A percentile compares a stretch with the other conserved stretches of the same genome.
These are phyloP conservation scores for Osmerus eperlanus DNA, from an alignment of 2,113 vertebrate species.

Conservation along the genomic window DNA sequence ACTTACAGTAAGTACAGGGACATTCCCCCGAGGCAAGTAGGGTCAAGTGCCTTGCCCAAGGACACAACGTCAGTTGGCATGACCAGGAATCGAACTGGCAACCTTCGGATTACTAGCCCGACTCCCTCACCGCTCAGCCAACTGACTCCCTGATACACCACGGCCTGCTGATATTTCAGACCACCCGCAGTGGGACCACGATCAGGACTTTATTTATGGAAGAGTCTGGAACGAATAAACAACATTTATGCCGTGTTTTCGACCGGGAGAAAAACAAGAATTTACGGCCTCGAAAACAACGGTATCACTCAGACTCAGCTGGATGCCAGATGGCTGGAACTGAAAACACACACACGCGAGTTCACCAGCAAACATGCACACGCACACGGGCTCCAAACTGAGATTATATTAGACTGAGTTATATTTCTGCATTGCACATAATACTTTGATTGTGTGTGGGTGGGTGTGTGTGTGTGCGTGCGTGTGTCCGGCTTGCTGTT, in stretches of 20 bases:
- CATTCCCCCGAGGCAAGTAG: too few species aligned
- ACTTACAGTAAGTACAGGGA: too few species aligned
- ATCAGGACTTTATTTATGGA: slow-evolving; percentile 34
- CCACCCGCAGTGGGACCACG: not conserved
- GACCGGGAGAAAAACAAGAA: slow-evolving; percentile 38
- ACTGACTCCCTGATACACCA: too few species aligned
- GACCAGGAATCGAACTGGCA: too few species aligned
- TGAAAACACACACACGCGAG: not conserved
- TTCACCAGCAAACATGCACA: slow-evolving; percentile 3
- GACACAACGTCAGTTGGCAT: too few species aligned
- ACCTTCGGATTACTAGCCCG: too few species aligned
- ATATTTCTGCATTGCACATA: slow-evolving; percentile 11
- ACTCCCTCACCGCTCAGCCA: too few species aligned
- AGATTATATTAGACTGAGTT: not conserved
- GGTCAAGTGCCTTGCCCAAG: too few species aligned
- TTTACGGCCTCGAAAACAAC: slow-evolving; percentile 39
- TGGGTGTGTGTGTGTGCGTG: slow-evolving; percentile 32
- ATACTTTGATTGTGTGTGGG: not conserved
- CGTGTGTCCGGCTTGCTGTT: slow-evolving; percentile 13
- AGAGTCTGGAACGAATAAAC: slow-evolving; percentile 10
- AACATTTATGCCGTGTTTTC: slow-evolving; percentile 28
- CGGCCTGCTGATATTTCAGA: not conserved
- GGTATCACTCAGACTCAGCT: slow-evolving; percentile 45
- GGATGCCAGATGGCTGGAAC: slow-evolving; percentile 47
- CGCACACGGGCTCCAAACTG: slow-evolving; percentile 1